Base-by-base conservation (phyloP, 2,113 vertebrate genomes). In the Carassius auratus region DNA sequence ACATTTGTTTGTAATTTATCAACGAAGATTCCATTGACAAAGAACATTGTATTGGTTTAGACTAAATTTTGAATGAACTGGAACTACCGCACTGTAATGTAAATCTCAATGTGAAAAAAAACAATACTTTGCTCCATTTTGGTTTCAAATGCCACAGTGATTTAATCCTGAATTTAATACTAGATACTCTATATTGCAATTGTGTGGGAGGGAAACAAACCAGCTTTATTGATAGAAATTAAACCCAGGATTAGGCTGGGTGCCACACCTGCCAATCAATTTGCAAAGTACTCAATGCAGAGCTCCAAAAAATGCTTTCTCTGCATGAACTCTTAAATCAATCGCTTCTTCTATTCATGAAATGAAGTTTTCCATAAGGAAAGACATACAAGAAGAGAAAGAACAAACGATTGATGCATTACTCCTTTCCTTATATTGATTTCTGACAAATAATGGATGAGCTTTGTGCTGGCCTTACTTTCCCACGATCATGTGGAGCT, bases 401-500 rank as follows among this genome's bases (percentile, higher is more conserved):
- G 19, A 59, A 69, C n/a, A 55, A 55, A 55, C 15, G 38, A 42
- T 42, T 42, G 6, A 38, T 38, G 36, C 36, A 38, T 38, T 38
- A 15, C n/a, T 8, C 62, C 55, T 21, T 33, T 68, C 52, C 75
- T 36, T 42, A 12, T 19, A 57, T 38, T 81, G 23, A 84, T 74
- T 81, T 80, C 30, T 15, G 3, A 52, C 10, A 21, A 30, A 26
- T 79, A 45, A 1, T 42, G 12, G 10, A 17, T 33, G 14, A 26
- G 66, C 8, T 26, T 8, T 3, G 19, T 77, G 30, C 15, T 45
- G 42, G 42, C 12, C 97, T 89, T 92, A 99, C 98, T 96, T 99
- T 95, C 97, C 95, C 91, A 99, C 95, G 45, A 96, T 95, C 89
- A 98, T 86, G 42, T 97, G 97, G 81, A 99, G 95, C 94, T 99